phyloP scores from a whole-genome alignment of 2,113 vertebrate genomes.

The Saguinus midas region DNA sequence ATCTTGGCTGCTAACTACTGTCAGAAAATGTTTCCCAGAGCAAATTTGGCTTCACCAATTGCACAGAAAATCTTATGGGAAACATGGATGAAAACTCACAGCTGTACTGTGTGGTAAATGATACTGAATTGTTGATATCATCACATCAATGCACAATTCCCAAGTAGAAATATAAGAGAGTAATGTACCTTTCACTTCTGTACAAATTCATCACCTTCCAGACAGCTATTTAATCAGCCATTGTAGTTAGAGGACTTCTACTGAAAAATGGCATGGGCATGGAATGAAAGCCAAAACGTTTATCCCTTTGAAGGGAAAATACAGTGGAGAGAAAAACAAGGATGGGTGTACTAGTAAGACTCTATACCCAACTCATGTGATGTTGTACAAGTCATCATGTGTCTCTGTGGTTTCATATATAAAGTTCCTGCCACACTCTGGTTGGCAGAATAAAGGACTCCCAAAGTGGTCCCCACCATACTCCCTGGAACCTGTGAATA shows the following conservation, averaged over 20 bases:
- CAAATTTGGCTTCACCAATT: not conserved
- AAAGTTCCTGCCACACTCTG: not conserved
- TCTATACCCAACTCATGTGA: not conserved
- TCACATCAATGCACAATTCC: not conserved
- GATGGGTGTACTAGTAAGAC: not conserved
- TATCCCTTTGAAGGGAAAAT: not conserved
- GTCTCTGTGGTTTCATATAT: not conserved
- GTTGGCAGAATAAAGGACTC: not conserved
- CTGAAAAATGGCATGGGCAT: not conserved
- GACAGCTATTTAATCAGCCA: not conserved
- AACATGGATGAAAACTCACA: not conserved
- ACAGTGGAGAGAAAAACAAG: no score
- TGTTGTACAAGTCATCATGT: not conserved
- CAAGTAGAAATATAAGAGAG: not conserved
- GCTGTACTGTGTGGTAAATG: not conserved
- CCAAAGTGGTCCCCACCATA: fast-evolving
- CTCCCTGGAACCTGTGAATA: not conserved
- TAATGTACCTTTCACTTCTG: not conserved
- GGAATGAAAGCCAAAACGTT: not conserved
- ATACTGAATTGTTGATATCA: no score
- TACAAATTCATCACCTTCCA: not conserved
- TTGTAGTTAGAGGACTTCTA: not conserved
- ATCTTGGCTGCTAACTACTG: not conserved
- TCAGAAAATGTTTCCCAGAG: not conserved
- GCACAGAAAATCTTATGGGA: not conserved